Evolutionary conservation across 2,797 vertebrate genomes (phyloP), one percentile per base, ranked within the genome.

Genomic region (Anomalospiza imberbis): DNA sequence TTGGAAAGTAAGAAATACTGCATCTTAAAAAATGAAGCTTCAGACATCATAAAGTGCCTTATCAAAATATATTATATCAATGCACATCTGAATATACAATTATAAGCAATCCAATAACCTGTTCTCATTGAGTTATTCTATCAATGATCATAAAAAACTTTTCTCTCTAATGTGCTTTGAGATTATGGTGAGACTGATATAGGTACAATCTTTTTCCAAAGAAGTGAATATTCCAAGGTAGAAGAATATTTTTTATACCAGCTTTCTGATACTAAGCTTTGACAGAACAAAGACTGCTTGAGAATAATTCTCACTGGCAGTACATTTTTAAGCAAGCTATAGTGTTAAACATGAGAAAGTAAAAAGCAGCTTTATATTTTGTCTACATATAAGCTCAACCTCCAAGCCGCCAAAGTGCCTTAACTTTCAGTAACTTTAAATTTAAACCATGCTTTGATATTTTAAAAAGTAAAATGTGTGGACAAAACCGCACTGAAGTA

Each of bases 331-430:
- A 66, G 40, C 32, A 73, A 86, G 28, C 17, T 71, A 20, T 45
- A 17, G 7, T 66, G 25, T 60, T 62, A 77, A 79, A 53, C 14
- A 45, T 61, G 9, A 84, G 24, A 78, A 67, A 31, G n/a, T 75
- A 77, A 94, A 91, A 89, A 94, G 26, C 17, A 62, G 42, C 34
- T 91, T 87, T 86, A 48, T 44, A 77, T 95, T 89, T 53, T 50
- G 1, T 42, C 54, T 79, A 61, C 44, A 47, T 53, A 48, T 53
- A 81, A 78, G 25, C 18, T 84, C 38, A 87, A 0, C 51, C 38
- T 78, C 50, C 77, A 95, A 88, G 32, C 16, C 82, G 32, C 53
- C 51, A 94, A 75, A 92, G 34, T 3, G 7, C 26, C 29, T 92
- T 60, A 81, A 34, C 34, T 68, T 55, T 65, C 54, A 31, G 25